Base-by-base conservation (phyloP, 2,797 vertebrate species). In the Oryzias sinensis region DNA sequence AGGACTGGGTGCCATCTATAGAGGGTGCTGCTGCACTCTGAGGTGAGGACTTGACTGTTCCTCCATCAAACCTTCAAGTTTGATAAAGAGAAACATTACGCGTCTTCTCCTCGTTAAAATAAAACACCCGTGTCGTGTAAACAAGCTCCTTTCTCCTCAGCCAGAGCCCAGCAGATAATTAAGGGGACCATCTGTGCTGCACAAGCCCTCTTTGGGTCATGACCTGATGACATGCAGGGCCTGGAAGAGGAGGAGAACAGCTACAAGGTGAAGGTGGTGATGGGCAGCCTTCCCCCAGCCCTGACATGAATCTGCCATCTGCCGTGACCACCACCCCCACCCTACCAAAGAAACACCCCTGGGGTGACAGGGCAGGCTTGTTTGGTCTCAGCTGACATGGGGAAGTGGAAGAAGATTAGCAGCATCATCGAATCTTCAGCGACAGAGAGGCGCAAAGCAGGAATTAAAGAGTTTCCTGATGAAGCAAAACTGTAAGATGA, bases 251-350 rank as follows among this genome's bases (percentile, higher is more conserved):
- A 61, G 61, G 33, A 9, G 33, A 37, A 50, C 53, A 42, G 62
- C 65, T 68, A 87, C 86, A 88, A 92, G 92, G 91, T 93, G 90
- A 80, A 90, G 56, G 80, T 78, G 62, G 66, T 59, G 52, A 75
- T 57, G 66, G 65, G 65, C 42, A 85, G 84, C 41, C 68, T 68
- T 80, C 48, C 83, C 85, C 87, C 61, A 63, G 69, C 76, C 78
- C 79, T 81, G 77, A 76, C 56, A 83, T 85, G 59, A 82, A 83
- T 62, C 65, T 53, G 77, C 93, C 94, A 95, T 94, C 93, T 95
- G 93, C 87, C 86, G 81, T 76, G 72, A 74, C 76, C 69, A 55
- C 78, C 81, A 78, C 88, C 85, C 16, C 8, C 22, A 48, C 50
- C 48, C 0, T 29, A 37, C 33, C 33, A 37, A 9, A 37, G 5